These are phyloP conservation scores for Eledone cirrhosa DNA, from an alignment of 2,888 invertebrate genomes.

Conservation along the genomic window DNA sequence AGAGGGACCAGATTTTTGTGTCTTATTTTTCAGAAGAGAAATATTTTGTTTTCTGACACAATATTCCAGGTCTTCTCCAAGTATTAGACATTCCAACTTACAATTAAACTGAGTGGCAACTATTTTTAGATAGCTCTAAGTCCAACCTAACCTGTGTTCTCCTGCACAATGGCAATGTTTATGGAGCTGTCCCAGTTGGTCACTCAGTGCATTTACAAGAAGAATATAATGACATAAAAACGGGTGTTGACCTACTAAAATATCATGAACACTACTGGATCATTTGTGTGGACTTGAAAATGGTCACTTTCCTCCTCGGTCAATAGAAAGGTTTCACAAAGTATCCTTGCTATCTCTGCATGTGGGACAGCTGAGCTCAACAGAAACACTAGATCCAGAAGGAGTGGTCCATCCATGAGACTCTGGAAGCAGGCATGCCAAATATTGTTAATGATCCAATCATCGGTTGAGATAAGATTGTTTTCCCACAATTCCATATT, in stretches of 20 bases:
- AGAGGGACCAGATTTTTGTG: neutral
- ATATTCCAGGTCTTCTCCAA: too few relatives aligned
- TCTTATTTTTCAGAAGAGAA: conserved; percentile 2
- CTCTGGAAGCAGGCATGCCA: conserved; percentile 15
- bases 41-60: neutral
- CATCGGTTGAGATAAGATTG: neutral
- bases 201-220: too few relatives aligned
- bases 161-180: too few relatives aligned
- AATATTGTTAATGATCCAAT: conserved; percentile 13
- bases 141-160: neutral
- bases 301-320: neutral
- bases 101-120: neutral
- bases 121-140: conserved; percentile 2
- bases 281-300: conserved; percentile 4
- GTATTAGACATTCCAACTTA: neutral
- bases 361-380: conserved; percentile 13
- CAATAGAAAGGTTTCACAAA: conserved; percentile 12
- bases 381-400: conserved; percentile 4
- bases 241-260: too few relatives aligned
- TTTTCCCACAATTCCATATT: conserved; percentile 5
- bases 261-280: too few relatives aligned
- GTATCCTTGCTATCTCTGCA: conserved; percentile 5
- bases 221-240: too few relatives aligned
- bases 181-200: too few relatives aligned
- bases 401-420: neutral